Evolutionary conservation across 2,113 vertebrate species (phyloP), one percentile per base, ranked within the genome.

Genomic region (Sterrhoptilus dennistouni): DNA sequence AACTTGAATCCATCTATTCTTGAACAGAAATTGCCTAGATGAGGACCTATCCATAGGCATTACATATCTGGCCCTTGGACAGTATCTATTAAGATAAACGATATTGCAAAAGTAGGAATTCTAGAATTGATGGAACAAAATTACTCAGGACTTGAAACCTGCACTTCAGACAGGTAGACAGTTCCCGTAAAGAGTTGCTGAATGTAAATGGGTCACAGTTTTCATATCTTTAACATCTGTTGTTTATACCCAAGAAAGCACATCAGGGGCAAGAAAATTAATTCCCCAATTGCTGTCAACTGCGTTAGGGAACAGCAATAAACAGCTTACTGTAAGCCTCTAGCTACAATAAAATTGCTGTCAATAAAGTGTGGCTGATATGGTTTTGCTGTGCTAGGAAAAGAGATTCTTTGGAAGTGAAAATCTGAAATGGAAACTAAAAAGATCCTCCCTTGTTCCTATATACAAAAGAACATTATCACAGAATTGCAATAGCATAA

Each of bases 231-330:
- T 97, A 98, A 97, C 97, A 98, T 97, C 97, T 98, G 98, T 98
- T 98, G 98, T 98, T 98, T 98, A 98, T 98, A 98, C 96, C 95
- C 96, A 98, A 98, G 98, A 98, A 97, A 98, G 96, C 98, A 98
- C 98, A 98, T 98, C 97, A 96, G 98, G 98, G 98, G 97, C 95
- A 98, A 97, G 97, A 97, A 98, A 98, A 98, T 98, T 98, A 98
- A 99, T 99, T 98, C 97, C 97, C 98, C 97, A 98, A 98, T 98
- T 98, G 98, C 98, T 99, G 97, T 98, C 97, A 98, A 98, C 97
- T 18, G 87, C 95, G 97, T 98, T 98, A 97, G 96, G 97, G 97
- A 98, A 97, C 96, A 97, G 97, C 97, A 98, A 98, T 98, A 98
- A 98, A 98, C 98, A 97, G 97, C 97, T 98, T 98, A 98, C 97